phyloP scores from a whole-genome alignment of 2,113 vertebrate genomes.

The Oncorhynchus kisutch region DNA sequence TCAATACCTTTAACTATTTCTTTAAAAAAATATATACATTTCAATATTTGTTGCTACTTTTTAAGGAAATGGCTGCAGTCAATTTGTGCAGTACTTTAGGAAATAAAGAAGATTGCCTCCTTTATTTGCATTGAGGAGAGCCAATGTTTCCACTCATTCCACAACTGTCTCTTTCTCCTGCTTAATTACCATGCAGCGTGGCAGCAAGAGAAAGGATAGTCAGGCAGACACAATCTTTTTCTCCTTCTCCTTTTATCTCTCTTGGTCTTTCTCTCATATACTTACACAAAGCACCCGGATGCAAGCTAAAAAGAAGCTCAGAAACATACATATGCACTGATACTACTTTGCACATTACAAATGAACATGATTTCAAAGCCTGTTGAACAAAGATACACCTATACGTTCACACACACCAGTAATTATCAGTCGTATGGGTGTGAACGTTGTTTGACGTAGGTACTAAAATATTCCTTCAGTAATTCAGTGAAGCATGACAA shows the following conservation, averaged over 20 bases:
- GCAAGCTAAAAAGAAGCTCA: background rate
- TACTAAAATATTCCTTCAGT: too few relatives aligned
- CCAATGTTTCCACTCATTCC: background rate
- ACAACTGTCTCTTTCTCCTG: background rate
- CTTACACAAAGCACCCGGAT: background rate
- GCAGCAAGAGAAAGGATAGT: background rate
- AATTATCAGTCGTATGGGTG: too few relatives aligned
- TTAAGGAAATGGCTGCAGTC: too few relatives aligned
- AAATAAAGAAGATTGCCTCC: too few relatives aligned
- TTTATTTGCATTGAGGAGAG: background rate
- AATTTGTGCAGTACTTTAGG: too few relatives aligned
- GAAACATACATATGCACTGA: background rate
- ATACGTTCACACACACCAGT: background rate
- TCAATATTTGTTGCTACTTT: too few relatives aligned
- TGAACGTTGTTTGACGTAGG: too few relatives aligned
- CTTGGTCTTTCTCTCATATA: background rate
- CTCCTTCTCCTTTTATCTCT: conserved; percentile 1
- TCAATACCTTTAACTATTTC: too few relatives aligned
- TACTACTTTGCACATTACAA: background rate
- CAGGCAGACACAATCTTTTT: conserved; percentile 3
- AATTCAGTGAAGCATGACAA: conserved; percentile 18
- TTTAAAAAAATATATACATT: too few relatives aligned
- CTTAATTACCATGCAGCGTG: too few relatives aligned
- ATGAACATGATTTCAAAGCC: too few relatives aligned
- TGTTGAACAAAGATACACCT: background rate